These are phyloP conservation scores for Enteromius radiatus DNA, from an alignment of 2,797 vertebrate species.

Conservation along the genomic window DNA sequence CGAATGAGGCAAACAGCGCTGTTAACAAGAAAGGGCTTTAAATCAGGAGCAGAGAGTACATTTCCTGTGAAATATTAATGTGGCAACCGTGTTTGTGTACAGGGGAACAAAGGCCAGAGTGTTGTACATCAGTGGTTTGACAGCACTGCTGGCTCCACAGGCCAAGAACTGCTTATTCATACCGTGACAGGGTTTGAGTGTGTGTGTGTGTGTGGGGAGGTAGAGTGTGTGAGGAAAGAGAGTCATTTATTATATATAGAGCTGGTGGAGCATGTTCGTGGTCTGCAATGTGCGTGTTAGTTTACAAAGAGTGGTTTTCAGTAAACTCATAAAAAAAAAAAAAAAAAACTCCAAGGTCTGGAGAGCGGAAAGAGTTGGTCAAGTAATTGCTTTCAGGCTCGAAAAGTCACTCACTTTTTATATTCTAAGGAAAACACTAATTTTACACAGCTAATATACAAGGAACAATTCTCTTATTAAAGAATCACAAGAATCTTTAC, in stretches of 20 bases:
- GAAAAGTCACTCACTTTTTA: slow-evolving; percentile 29
- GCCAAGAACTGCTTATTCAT: slow-evolving; percentile 74
- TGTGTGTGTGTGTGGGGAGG: slow-evolving; percentile 50
- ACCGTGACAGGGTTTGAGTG: slow-evolving; percentile 61
- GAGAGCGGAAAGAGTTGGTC: slow-evolving; percentile 15
- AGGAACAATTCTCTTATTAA: slow-evolving; percentile 10
- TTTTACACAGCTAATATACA: slow-evolving; percentile 21
- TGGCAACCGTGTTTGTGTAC: slow-evolving; percentile 82
- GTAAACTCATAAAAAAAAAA: slow-evolving; percentile 35
- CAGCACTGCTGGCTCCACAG: slow-evolving; percentile 72
- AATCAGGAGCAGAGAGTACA: slow-evolving; percentile 79
- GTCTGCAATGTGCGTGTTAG: slow-evolving; percentile 64
- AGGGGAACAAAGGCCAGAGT: slow-evolving; percentile 78
- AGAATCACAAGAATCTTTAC: slow-evolving; percentile 20
- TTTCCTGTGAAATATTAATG: slow-evolving; percentile 84
- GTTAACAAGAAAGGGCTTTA: slow-evolving; percentile 83
- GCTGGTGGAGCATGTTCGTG: slow-evolving; percentile 69
- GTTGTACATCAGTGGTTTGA: slow-evolving; percentile 81
- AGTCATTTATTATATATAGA: slow-evolving; percentile 81
- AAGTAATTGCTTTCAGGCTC: slow-evolving; percentile 34
- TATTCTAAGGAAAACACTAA: slow-evolving; percentile 35
- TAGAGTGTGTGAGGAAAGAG: slow-evolving; percentile 63
- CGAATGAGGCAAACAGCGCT: slow-evolving; percentile 76
- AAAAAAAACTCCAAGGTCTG: not conserved
- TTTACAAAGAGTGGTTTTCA: slow-evolving; percentile 54